Base-by-base conservation (phyloP, 2,888 invertebrate species). In the Glyphotaelius pellucidus region DNA sequence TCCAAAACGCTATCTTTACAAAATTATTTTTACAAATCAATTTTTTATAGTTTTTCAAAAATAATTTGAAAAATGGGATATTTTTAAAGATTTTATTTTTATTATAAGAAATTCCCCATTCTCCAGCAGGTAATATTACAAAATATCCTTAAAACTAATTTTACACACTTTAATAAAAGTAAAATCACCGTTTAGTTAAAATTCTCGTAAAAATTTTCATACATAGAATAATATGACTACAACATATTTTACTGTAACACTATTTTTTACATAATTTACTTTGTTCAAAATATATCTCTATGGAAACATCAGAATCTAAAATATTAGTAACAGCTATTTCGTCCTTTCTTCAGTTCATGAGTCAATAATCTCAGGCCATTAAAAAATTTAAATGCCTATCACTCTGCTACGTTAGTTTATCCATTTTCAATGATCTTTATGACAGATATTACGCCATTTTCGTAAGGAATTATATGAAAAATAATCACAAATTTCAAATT, bases 201-300 rank as follows among this genome's bases (percentile, higher is more conserved):
- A 32, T 83, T 67, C 25, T 35, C 25, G 11, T 25, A 83, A 81
- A 83, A 83, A 83, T 25, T 32, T 83, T 83, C 25, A 35, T 83
- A 85, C 38, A 42, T 47, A 85, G 30, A 42, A 42, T 42, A 42
- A 42, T 42, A 42, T 86, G 47, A 25, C 32, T 81, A 32, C 9
- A 5, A n/a, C 67, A 67, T 67, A 67, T 67, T 67, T 67, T 67
- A 67, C 25, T 67, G 67, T 67, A n/a, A 67, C 67, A 67, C 25
- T 67, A 67, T 67, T 67, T 15, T 67, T 83, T 83, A 31, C 83
- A 83, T 83, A 86, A 30, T n/a, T 42, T 42, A 87, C 52, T 87
- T 87, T 87, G 87, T 87, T 87, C 87, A 87, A 86, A 42, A 86
- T 47, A 86, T 86, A 42, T 52, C 42, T 38, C 42, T 83, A 83